Conservation (phyloP, 2,113 vertebrate species). For the Zapornia atra region DNA sequence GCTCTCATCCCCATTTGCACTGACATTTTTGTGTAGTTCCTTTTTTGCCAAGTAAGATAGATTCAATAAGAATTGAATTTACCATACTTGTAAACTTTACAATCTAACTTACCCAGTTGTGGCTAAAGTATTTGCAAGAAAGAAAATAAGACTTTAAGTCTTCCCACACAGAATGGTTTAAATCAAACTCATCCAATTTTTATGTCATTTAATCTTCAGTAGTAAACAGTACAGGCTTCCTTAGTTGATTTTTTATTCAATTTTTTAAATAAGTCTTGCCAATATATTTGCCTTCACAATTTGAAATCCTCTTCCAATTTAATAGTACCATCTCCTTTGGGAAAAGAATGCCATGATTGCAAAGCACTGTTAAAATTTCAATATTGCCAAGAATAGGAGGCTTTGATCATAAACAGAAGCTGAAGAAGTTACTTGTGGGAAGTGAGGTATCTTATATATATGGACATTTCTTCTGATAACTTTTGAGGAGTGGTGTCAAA, state of each 20-base stretch:
- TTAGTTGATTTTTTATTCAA: background rate
- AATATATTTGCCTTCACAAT: background rate
- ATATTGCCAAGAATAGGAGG: background rate
- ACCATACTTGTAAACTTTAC: background rate
- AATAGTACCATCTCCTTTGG: background rate
- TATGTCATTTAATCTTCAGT: background rate
- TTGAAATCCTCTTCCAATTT: background rate
- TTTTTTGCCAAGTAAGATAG: background rate
- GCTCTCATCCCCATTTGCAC: background rate
- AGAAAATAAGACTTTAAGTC: background rate
- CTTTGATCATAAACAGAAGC: background rate
- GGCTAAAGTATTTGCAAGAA: background rate
- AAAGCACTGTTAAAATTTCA: background rate
- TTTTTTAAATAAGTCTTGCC: background rate
- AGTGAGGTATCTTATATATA: background rate
- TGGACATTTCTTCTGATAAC: background rate
- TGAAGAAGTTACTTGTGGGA: background rate
- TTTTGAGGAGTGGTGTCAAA: background rate
- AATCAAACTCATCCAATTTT: background rate
- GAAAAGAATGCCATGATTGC: background rate
- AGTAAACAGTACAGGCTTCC: background rate
- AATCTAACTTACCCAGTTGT: background rate
- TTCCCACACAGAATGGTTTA: background rate
- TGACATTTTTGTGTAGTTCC: background rate
- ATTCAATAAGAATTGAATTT: background rate